Evolutionary conservation across 1,140 invertebrate species (phyloP).

Genomic region (Drosophila athabasca): DNA sequence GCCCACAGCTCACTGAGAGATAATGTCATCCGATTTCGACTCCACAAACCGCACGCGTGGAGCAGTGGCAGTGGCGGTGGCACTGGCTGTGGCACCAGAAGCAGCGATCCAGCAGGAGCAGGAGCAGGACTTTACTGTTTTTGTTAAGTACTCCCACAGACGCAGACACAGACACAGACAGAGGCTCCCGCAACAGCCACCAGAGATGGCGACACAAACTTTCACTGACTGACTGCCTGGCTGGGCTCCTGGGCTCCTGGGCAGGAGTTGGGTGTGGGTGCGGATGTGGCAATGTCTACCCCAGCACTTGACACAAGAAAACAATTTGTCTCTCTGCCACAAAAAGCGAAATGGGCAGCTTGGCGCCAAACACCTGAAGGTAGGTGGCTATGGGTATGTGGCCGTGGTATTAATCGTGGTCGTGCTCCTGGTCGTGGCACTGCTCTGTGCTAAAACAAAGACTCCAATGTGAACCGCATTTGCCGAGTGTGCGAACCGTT

Average conservation of each 20-base stretch:
- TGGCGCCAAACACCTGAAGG: constrained; percentile 75
- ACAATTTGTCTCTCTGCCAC: constrained; percentile 74
- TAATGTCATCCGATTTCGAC: constrained; percentile 77
- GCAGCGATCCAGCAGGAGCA: constrained; percentile 13
- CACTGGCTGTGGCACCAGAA: too few relatives aligned
- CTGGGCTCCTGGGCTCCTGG: constrained; percentile 4
- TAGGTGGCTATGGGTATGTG: constrained; percentile 1
- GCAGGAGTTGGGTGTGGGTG: not conserved
- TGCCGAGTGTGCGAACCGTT: constrained; percentile 42
- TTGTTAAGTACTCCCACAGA: constrained; percentile 49
- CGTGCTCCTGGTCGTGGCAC: not conserved
- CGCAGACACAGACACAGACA: constrained; percentile 19
- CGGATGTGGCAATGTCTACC: constrained; percentile 7
- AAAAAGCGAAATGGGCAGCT: constrained; percentile 68
- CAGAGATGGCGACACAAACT: constrained; percentile 54
- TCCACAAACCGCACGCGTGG: constrained; percentile 44
- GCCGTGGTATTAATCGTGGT: too few relatives aligned
- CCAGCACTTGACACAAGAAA: constrained; percentile 77
- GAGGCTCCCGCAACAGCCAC: constrained; percentile 50
- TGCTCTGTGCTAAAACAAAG: constrained; percentile 14
- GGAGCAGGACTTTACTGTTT: constrained; percentile 41
- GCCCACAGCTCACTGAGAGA: constrained; percentile 36
- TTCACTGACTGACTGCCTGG: constrained; percentile 44
- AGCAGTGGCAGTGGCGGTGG: not conserved
- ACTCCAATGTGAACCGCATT: constrained; percentile 17